Percentiles rank a stretch among this genome's conserved stretches.
These are phyloP conservation scores for Rhagium mordax DNA, from an alignment of 2,888 invertebrate species.

Conservation along the genomic window DNA sequence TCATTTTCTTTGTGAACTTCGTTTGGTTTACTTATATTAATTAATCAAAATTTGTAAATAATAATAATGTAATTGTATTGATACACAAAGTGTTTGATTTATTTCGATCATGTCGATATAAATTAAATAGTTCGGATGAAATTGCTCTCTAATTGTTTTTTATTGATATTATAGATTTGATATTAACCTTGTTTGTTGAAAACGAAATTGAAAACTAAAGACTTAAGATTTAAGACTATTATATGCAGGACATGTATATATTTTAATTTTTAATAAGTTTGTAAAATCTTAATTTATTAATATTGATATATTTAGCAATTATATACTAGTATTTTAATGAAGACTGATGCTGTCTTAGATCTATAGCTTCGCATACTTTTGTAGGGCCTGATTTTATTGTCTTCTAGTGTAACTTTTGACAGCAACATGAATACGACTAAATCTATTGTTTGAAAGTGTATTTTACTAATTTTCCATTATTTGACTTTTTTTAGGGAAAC, in stretches of 20 bases:
- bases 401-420: neutral
- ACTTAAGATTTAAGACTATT: conserved; percentile 1
- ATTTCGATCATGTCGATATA: neutral
- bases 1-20: neutral
- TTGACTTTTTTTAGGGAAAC: too few species aligned
- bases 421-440: neutral
- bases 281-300: conserved; percentile 1
- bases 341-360: conserved; percentile 16
- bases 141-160: neutral
- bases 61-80: neutral
- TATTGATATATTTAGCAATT: neutral
- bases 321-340: conserved; percentile 8
- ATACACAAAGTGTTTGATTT: neutral
- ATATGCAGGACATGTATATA: conserved; percentile 9
- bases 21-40: neutral
- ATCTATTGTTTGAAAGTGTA: neutral
- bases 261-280: conserved; percentile 1
- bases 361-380: neutral
- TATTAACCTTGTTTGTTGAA: neutral
- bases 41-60: neutral
- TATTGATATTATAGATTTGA: neutral
- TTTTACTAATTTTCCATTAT: too few species aligned
- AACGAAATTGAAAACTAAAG: neutral
- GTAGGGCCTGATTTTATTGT: neutral
- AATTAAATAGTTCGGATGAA: neutral